Evolutionary conservation across 2,888 invertebrate species (phyloP).

Genomic region (Hypolimnas misippus): DNA sequence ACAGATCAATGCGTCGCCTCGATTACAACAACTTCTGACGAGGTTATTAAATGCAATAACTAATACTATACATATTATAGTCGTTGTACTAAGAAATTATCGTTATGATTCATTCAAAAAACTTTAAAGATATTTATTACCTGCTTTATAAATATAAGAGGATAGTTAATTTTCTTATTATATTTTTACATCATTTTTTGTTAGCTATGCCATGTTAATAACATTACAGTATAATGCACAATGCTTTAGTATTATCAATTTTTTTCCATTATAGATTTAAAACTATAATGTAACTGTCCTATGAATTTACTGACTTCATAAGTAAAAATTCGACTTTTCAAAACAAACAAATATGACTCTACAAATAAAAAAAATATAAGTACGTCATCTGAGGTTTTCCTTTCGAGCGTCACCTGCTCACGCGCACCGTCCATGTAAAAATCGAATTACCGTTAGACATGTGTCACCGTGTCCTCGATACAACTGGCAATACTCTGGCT

Average conservation of each 20-base stretch:
- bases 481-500: constrained; percentile 53
- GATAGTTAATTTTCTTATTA: not conserved
- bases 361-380: constrained; percentile 2
- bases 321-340: too few relatives aligned
- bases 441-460: constrained; percentile 80
- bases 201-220: too few relatives aligned
- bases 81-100: not conserved
- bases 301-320: too few relatives aligned
- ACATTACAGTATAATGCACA: too few relatives aligned
- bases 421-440: constrained; percentile 60
- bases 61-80: constrained; percentile 44
- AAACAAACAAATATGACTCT: not conserved
- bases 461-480: constrained; percentile 80
- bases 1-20: constrained; percentile 52
- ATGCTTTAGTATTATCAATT: too few relatives aligned
- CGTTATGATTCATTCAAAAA: not conserved
- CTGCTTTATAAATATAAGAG: not conserved
- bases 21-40: constrained; percentile 53
- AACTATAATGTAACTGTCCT: too few relatives aligned
- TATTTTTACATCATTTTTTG: not conserved
- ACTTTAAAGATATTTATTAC: not conserved
- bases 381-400: constrained; percentile 40
- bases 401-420: constrained; percentile 53
- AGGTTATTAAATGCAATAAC: constrained; percentile 38
- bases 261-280: too few relatives aligned